Evolutionary conservation across 2,888 invertebrate genomes (phyloP).

Genomic region (Leucophenga montana): DNA sequence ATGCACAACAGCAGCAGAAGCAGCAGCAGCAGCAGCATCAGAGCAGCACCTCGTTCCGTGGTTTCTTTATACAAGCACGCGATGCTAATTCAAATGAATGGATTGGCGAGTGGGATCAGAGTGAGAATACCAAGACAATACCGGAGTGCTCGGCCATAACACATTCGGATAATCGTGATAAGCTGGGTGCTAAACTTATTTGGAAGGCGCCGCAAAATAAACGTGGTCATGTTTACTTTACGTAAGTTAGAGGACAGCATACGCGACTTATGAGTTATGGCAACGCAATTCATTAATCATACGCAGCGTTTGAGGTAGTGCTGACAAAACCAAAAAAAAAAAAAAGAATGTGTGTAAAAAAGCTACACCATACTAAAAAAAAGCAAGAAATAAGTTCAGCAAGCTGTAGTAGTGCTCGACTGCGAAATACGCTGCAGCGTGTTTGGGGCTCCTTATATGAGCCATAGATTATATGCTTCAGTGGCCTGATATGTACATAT

Average conservation of each 20-base stretch:
- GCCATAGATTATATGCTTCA: no score
- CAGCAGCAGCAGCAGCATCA: not conserved
- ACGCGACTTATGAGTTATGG: slow-evolving; percentile 4
- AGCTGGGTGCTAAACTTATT: slow-evolving; percentile 81
- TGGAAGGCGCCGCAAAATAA: slow-evolving; percentile 83
- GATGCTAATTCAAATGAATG: slow-evolving; percentile 82
- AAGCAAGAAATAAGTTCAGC: no score
- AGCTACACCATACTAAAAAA: no score
- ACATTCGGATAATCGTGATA: slow-evolving; percentile 84
- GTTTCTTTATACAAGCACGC: slow-evolving; percentile 88
- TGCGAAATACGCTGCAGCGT: no score
- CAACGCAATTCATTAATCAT: slow-evolving; percentile 54
- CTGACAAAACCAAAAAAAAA: no score
- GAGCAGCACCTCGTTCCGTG: slow-evolving; percentile 78
- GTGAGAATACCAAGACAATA: slow-evolving; percentile 83
- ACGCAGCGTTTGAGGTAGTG: no score
- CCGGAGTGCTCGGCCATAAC: slow-evolving; percentile 87
- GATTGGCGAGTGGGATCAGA: slow-evolving; percentile 83
- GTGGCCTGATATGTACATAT: no score
- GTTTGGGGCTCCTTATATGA: no score
- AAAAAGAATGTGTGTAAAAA: no score
- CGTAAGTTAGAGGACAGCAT: slow-evolving; percentile 77
- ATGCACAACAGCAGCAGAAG: slow-evolving; percentile 45
- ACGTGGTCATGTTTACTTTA: slow-evolving; percentile 84
- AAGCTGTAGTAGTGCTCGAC: no score